Percentiles rank a stretch among this genome's conserved stretches.
phyloP scores from a whole-genome alignment of 2,888 invertebrate genomes.

The Polyploca ridens region DNA sequence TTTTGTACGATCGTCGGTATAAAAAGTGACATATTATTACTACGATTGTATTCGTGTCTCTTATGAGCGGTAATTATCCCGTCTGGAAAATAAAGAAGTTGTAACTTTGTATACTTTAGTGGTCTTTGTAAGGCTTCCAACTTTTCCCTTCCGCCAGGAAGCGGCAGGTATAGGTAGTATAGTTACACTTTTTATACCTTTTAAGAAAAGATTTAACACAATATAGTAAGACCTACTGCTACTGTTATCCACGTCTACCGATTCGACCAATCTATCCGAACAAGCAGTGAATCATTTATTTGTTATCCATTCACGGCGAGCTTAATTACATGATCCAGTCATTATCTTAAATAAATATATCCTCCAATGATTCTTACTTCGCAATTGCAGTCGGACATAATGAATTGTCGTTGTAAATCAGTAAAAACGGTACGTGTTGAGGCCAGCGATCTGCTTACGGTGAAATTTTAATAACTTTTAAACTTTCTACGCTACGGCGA shows the following conservation, averaged over 20 bases:
- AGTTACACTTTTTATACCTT: background rate
- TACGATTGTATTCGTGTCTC: background rate
- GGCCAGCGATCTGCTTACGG: conserved; percentile 70
- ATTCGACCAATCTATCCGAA: background rate
- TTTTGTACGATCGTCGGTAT: background rate
- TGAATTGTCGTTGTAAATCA: conserved; percentile 47
- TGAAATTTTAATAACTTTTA: conserved; percentile 78
- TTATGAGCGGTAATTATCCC: background rate
- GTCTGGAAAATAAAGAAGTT: conserved; percentile 4
- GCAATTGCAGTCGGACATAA: conserved; percentile 24
- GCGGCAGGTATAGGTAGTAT: background rate
- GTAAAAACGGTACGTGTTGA: conserved; percentile 58
- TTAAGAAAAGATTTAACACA: background rate
- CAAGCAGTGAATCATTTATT: background rate
- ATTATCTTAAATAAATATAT: conserved; percentile 14
- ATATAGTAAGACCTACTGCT: no score
- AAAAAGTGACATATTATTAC: conserved; percentile 1
- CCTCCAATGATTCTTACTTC: conserved; percentile 16
- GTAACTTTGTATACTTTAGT: background rate
- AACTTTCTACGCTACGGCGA: conserved; percentile 69
- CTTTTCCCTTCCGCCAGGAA: conserved; percentile 11
- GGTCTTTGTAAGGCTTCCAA: conserved; percentile 20
- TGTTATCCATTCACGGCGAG: background rate
- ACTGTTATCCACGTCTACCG: background rate
- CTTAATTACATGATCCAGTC: background rate